These are phyloP conservation scores for Drosophila mojavensis DNA, from an alignment of 1,140 invertebrate genomes.

Conservation along the genomic window DNA sequence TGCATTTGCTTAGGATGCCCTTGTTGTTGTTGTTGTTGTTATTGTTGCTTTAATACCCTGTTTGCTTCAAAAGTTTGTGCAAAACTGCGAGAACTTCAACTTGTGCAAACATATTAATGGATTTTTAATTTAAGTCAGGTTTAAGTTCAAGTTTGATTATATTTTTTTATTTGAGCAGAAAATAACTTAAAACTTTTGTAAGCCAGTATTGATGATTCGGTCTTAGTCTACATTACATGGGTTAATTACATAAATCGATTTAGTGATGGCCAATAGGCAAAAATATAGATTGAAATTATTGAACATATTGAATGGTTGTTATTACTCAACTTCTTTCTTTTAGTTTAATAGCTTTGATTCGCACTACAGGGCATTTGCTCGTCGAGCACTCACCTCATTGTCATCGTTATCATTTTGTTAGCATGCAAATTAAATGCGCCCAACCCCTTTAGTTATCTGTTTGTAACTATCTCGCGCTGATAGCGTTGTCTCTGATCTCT, in stretches of 20 bases:
- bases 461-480: constrained; percentile 32
- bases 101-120: neutral
- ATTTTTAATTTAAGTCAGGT: neutral
- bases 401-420: constrained; percentile 23
- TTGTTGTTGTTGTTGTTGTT: constrained; percentile 2
- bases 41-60: constrained; percentile 4
- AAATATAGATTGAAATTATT: too few relatives aligned
- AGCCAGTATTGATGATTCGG: neutral
- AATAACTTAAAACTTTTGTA: neutral
- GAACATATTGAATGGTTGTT: neutral
- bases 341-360: neutral
- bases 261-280: too few relatives aligned
- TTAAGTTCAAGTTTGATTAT: neutral
- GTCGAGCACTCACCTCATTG: neutral
- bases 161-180: too few relatives aligned
- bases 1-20: constrained; percentile 1
- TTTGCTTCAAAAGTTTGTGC: neutral
- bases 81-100: neutral
- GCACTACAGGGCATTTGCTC: neutral
- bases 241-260: too few relatives aligned
- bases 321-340: neutral
- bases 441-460: constrained; percentile 38
- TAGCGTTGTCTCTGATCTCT: constrained; percentile 36
- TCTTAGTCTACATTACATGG: too few relatives aligned
- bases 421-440: constrained; percentile 40